Evolutionary conservation across 2,888 invertebrate genomes (phyloP), one percentile per base, ranked within the genome.

Genomic region (Alloplasta piceator): DNA sequence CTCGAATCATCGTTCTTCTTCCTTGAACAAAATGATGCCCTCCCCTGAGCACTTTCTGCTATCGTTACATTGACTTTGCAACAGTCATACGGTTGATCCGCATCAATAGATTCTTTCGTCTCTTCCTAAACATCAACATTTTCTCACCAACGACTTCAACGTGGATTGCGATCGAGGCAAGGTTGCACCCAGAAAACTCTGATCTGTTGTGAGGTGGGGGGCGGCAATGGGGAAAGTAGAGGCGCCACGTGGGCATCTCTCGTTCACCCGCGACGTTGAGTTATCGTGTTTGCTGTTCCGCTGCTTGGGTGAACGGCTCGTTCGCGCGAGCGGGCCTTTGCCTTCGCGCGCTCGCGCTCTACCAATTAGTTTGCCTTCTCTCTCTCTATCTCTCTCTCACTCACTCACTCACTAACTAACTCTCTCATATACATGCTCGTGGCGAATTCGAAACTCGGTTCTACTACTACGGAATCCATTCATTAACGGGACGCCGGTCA

Each of bases 401-500:
- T n/a, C n/a, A n/a, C n/a, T n/a, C n/a, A n/a, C n/a, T n/a, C 52
- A 58, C 64, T 39, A 46, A 39, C 43, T 67, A 50, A 12, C 58
- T 64, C 55, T 46, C 64, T 12, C 56, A 52, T 46, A 58, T 50
- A 52, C 58, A 83, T 79, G 81, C 81, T 78, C 78, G 66, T 81
- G 84, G 83, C 81, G 84, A 86, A 87, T 86, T 87, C 86, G 85
- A 86, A 87, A 88, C 87, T 87, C 86, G 87, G 86, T 86, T 87
- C 87, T 85, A 84, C 84, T 85, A 88, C 88, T 85, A 78, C 79
- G 85, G 86, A 88, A 89, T 88, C 86, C 87, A 87, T 89, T 89
- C 87, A 87, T 89, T 90, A 90, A 88, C 85, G 87, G 88, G 86
- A 88, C 86, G 85, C 84, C 86, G 88, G 87, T 86, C 86, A 87